phyloP scores from a whole-genome alignment of 1,140 invertebrate species.

The Aphidius ervi region DNA sequence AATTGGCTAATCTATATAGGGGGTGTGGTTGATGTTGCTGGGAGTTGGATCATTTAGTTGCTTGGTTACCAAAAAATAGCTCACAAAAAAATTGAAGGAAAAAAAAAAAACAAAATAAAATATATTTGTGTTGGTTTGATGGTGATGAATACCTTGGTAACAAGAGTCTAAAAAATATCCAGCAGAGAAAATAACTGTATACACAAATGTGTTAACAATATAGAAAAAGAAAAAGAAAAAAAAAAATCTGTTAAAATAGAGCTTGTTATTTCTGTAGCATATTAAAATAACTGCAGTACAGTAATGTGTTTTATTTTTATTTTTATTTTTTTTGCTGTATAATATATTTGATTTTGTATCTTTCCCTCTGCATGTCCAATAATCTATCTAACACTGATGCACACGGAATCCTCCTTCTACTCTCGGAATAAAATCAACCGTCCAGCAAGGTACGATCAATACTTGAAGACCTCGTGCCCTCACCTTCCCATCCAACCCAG shows the following conservation, averaged over 20 bases:
- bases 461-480: conserved; percentile 21
- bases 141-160: not conserved
- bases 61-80: conserved; percentile 25
- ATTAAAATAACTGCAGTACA: too few relatives aligned
- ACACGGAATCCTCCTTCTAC: conserved; percentile 19
- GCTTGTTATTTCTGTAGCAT: too few relatives aligned
- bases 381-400: too few relatives aligned
- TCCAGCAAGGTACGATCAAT: conserved; percentile 27
- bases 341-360: conserved; percentile 3
- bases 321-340: too few relatives aligned
- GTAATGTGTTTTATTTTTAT: not conserved
- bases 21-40: conserved; percentile 30
- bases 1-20: conserved; percentile 23
- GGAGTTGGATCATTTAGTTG: conserved; percentile 25
- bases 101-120: not conserved
- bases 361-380: conserved; percentile 19
- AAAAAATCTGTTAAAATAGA: too few relatives aligned
- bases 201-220: too few relatives aligned
- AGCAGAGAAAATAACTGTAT: too few relatives aligned
- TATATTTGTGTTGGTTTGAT: not conserved
- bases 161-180: not conserved
- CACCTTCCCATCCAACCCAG: conserved; percentile 16
- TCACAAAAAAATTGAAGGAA: too few relatives aligned
- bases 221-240: too few relatives aligned
- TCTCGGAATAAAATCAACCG: conserved; percentile 26